Base-by-base conservation (phyloP, 2,113 vertebrate genomes). In the Nerophis lumbriciformis region DNA sequence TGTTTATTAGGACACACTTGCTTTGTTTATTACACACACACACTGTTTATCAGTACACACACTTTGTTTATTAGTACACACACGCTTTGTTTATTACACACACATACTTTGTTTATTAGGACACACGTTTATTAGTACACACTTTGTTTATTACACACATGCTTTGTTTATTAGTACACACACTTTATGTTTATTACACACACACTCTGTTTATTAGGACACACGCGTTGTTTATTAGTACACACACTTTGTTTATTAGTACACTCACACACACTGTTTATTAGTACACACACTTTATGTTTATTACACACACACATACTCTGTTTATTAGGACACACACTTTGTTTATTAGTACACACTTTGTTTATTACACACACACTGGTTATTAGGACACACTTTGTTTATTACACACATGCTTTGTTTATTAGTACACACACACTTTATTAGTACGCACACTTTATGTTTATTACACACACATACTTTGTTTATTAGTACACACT, bases 391-490 rank as follows among this genome's bases (percentile, higher is more conserved):
- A 71, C 8, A 63, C 19, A 28, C 19, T 19, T 19, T 19, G 19
- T 19, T 19, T 19, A 19, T 19, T 19, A 19, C 19, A 19, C 19
- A 19, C 19, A 19, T n/a, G n/a, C n/a, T n/a, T n/a, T n/a, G n/a
- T n/a, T n/a, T n/a, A n/a, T n/a, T n/a, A n/a, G n/a, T n/a, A 62
- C 47, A 73, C 39, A 68, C 15, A 28, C 21, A 53, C 51, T 19
- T 16, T 16, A 28, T 1, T 28, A 4, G 28, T 28, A 28, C 28
- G 3, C 28, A 28, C 21, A 53, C 51, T 19, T 16, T 16, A n/a
- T n/a, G 21, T 5, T 16, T 28, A 8, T 16, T 21, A 4, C 16
- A 51, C n/a, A 50, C 60, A 70, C 50, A 28, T 11, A 53, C 51
- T 19, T 16, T 6, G 19, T 21, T n/a, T 52, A n/a, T n/a, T 51